Evolutionary conservation across 1,140 invertebrate genomes (phyloP).

Genomic region (Dendrolimus punctatus): DNA sequence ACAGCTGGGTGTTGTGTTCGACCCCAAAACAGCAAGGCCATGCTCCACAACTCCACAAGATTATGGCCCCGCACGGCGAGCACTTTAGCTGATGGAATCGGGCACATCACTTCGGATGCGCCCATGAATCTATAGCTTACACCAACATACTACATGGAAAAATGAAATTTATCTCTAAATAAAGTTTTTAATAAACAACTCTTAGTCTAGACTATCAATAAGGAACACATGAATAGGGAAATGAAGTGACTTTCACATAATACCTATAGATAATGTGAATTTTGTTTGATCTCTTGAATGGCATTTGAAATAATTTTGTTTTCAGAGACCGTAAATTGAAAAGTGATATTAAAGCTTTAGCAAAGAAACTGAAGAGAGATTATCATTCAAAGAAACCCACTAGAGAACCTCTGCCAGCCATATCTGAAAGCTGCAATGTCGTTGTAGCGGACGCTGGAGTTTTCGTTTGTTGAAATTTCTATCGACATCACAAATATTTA

Average conservation of each 20-base stretch:
- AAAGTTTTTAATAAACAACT: not conserved
- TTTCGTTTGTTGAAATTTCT: constrained; percentile 33
- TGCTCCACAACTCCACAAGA: too few relatives aligned
- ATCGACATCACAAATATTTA: too few relatives aligned
- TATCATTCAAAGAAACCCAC: constrained; percentile 25
- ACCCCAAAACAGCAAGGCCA: too few relatives aligned
- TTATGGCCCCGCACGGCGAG: too few relatives aligned
- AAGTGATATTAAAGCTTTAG: constrained; percentile 40
- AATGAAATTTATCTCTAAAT: too few relatives aligned
- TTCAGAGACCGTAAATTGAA: constrained; percentile 38
- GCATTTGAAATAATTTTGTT: not conserved
- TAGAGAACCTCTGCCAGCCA: constrained; percentile 19
- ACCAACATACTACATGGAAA: too few relatives aligned
- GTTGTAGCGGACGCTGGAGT: constrained; percentile 43
- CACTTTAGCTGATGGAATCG: too few relatives aligned
- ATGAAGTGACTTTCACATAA: not conserved
- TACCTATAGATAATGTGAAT: not conserved
- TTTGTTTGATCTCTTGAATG: not conserved
- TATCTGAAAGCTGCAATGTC: constrained; percentile 45
- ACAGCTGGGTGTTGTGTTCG: too few relatives aligned
- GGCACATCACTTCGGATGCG: too few relatives aligned
- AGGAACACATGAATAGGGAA: not conserved
- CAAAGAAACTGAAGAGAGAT: constrained; percentile 40
- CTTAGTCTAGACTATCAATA: not conserved
- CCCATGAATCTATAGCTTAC: too few relatives aligned